Evolutionary conservation across 1,140 invertebrate genomes (phyloP).

Genomic region (Drosophila lowei): DNA sequence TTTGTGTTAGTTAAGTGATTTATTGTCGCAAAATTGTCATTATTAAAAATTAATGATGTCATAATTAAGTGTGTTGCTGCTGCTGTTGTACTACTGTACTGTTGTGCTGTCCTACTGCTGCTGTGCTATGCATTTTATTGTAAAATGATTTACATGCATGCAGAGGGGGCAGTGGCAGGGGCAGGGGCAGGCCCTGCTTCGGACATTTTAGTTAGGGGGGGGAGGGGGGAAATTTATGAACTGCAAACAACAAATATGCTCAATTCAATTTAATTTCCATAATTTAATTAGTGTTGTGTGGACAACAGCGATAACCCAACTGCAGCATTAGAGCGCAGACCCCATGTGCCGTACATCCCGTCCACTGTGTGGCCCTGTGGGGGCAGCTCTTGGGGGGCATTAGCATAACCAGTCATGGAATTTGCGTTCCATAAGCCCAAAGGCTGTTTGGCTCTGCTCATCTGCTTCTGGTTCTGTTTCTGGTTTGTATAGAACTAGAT

Average conservation of each 20-base stretch:
- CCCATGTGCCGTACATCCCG: no score
- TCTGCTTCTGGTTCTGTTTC: slow-evolving; percentile 16
- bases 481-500: slow-evolving; percentile 24
- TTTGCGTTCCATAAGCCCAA: no score
- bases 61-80: slow-evolving; percentile 69
- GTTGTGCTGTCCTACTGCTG: slow-evolving; percentile 15
- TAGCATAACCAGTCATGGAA: slow-evolving; percentile 25
- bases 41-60: slow-evolving; percentile 81
- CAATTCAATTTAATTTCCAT: slow-evolving; percentile 72
- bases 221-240: slow-evolving; percentile 59
- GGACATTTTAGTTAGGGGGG: slow-evolving; percentile 50
- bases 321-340: no score
- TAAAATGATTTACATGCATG: slow-evolving; percentile 72
- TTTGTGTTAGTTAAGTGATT: slow-evolving; percentile 76
- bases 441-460: slow-evolving; percentile 8
- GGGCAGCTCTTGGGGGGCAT: background rate
- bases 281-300: slow-evolving; percentile 66
- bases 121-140: slow-evolving; percentile 64
- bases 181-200: slow-evolving; percentile 30
- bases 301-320: slow-evolving; percentile 8
- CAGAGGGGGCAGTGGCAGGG: slow-evolving; percentile 5
- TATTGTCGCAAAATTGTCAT: slow-evolving; percentile 81
- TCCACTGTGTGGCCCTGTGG: no score
- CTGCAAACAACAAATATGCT: slow-evolving; percentile 69
- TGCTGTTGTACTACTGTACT: slow-evolving; percentile 3